A percentile compares a stretch with the other conserved stretches of the same genome.
Conservation (phyloP, 2,888 invertebrate species). For the Carcina quercana region DNA sequence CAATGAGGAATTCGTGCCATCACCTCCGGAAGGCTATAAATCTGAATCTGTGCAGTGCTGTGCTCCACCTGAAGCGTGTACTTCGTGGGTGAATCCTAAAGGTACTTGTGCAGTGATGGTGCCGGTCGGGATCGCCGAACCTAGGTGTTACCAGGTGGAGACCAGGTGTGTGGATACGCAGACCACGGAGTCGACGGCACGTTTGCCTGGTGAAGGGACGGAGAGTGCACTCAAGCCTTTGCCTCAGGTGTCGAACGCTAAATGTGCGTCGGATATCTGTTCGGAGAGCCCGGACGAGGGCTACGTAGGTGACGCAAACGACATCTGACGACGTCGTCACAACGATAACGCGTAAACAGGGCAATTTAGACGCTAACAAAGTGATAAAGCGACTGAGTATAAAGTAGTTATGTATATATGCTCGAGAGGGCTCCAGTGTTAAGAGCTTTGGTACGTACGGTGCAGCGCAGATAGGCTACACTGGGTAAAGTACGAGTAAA, state of each 20-base stretch:
- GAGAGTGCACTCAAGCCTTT: slow-evolving; percentile 56
- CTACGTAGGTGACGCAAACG: slow-evolving; percentile 87
- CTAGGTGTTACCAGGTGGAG: slow-evolving; percentile 68
- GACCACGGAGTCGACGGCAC: slow-evolving; percentile 62
- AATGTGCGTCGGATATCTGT: slow-evolving; percentile 67
- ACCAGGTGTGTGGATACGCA: slow-evolving; percentile 77
- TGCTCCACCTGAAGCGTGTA: slow-evolving; percentile 54
- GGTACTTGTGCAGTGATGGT: slow-evolving; percentile 71
- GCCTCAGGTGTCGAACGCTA: slow-evolving; percentile 62
- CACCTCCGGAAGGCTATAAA: slow-evolving; percentile 82
- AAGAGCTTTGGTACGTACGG: slow-evolving; percentile 2
- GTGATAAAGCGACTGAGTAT: slow-evolving; percentile 73
- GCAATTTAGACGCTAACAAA: slow-evolving; percentile 60
- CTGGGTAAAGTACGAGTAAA: too few species aligned
- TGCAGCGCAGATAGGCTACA: too few species aligned
- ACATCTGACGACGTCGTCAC: slow-evolving; percentile 78
- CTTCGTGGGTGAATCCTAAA: slow-evolving; percentile 63
- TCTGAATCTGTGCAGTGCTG: slow-evolving; percentile 71
- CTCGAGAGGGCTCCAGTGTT: slow-evolving; percentile 14
- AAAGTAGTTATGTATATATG: slow-evolving; percentile 49
- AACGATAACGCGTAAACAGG: slow-evolving; percentile 58
- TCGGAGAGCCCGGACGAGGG: slow-evolving; percentile 92
- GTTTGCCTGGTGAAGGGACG: slow-evolving; percentile 53
- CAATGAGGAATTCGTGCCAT: slow-evolving; percentile 77
- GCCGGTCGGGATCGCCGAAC: slow-evolving; percentile 57